Percentiles rank a stretch among this genome's conserved stretches.
phyloP scores from a whole-genome alignment of 1,140 invertebrate species.

The Micrasema minimum region DNA sequence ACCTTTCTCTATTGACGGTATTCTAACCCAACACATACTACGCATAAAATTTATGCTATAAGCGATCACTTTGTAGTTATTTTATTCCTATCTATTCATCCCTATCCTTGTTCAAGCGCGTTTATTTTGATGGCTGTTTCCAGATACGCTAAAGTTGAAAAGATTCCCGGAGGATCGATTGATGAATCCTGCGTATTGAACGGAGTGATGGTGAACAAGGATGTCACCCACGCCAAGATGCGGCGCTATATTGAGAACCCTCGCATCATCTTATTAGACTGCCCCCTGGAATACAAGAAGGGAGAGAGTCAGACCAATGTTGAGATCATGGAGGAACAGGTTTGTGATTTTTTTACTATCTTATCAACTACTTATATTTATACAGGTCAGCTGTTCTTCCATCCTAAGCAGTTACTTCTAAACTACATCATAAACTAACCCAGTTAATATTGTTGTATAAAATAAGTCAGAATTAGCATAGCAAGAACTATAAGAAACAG shows the following conservation, averaged over 20 bases:
- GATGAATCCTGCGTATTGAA: slow-evolving; percentile 95
- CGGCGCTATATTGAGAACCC: slow-evolving; percentile 94
- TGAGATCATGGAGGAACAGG: slow-evolving; percentile 92
- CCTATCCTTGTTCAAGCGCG: no score
- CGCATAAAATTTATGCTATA: no score
- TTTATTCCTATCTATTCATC: no score
- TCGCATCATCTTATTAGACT: slow-evolving; percentile 94
- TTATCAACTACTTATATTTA: not conserved
- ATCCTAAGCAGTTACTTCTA: no score
- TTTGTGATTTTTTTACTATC: slow-evolving; percentile 48
- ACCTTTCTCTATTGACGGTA: no score
- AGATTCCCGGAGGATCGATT: slow-evolving; percentile 95
- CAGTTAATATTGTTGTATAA: no score
- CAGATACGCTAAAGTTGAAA: slow-evolving; percentile 96
- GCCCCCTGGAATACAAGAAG: slow-evolving; percentile 98
- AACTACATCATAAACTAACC: no score
- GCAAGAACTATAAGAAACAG: no score
- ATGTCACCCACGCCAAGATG: slow-evolving; percentile 99
- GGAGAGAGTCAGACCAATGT: slow-evolving; percentile 99
- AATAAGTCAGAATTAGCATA: no score
- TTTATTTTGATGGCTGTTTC: no score
- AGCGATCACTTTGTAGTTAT: no score
- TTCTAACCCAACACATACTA: no score
- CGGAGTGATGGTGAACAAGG: slow-evolving; percentile 99
- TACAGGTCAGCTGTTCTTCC: not conserved